Percentiles rank a stretch among this genome's conserved stretches.
Evolutionary conservation across 2,797 vertebrate genomes (phyloP).

Genomic region (Spea hammondii): DNA sequence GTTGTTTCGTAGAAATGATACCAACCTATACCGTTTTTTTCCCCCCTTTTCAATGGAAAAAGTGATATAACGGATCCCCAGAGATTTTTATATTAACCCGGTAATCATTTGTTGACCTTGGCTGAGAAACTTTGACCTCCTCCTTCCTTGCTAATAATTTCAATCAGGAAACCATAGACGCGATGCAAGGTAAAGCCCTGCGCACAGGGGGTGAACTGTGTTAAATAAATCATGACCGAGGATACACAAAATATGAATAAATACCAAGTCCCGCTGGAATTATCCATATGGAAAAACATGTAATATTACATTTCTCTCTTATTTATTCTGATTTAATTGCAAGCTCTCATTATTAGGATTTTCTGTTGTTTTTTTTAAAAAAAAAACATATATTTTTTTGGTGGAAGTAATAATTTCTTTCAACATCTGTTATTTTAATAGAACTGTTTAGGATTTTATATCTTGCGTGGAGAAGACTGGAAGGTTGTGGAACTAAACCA

Average conservation of each 20-base stretch:
- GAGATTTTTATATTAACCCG: not conserved
- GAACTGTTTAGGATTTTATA: not conserved
- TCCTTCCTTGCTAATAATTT: not conserved
- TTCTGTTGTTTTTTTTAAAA: not conserved
- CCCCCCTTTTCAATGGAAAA: no score
- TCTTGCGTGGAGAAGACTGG: not conserved
- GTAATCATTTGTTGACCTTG: not conserved
- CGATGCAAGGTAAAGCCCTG: not conserved
- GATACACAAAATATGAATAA: not conserved
- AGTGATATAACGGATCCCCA: not conserved
- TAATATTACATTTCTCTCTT: not conserved
- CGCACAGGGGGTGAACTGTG: not conserved
- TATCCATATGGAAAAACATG: not conserved
- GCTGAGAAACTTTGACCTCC: not conserved
- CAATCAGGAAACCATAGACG: not conserved
- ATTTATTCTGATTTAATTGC: slow-evolving; percentile 1
- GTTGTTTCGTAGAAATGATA: no score
- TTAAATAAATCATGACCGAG: not conserved
- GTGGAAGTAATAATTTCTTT: not conserved
- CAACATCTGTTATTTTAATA: not conserved
- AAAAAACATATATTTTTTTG: not conserved
- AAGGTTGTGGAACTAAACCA: not conserved
- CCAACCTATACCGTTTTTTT: no score
- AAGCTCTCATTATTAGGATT: not conserved
- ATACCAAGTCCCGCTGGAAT: not conserved